phyloP scores from a whole-genome alignment of 2,888 invertebrate genomes.

The Latheticus oryzae region DNA sequence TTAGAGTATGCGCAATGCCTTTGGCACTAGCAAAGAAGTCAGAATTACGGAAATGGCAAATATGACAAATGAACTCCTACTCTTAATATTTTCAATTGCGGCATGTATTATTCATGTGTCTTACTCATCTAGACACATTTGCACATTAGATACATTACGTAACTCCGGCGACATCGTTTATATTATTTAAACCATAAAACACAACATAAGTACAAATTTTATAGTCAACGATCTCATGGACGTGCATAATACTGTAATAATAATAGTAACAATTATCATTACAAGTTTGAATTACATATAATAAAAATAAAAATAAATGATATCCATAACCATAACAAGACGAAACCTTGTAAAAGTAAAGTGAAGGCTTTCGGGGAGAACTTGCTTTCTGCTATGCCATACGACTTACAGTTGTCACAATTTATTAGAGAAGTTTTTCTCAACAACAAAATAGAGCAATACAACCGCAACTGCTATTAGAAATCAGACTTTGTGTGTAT shows the following conservation, averaged over 20 bases:
- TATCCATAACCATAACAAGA: conserved; percentile 62
- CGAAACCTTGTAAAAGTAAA: conserved; percentile 52
- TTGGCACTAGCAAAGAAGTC: conserved; percentile 49
- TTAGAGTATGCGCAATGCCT: conserved; percentile 29
- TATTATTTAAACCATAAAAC: conserved; percentile 48
- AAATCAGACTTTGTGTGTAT: conserved; percentile 17
- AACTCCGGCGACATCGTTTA: conserved; percentile 39
- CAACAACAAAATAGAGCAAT: conserved; percentile 13
- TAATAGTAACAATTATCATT: conserved; percentile 62
- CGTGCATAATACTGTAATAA: conserved; percentile 47
- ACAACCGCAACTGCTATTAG: conserved; percentile 4
- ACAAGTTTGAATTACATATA: conserved; percentile 64
- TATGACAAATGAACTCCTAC: conserved; percentile 55
- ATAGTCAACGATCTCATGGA: conserved; percentile 52
- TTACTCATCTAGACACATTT: conserved; percentile 50
- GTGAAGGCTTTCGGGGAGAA: conserved; percentile 20
- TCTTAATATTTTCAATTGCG: conserved; percentile 56
- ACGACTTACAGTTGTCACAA: conserved; percentile 34
- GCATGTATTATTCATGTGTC: conserved; percentile 54
- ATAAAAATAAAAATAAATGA: conserved; percentile 64
- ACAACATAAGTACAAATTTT: conserved; percentile 49
- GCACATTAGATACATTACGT: conserved; percentile 51
- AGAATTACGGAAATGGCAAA: conserved; percentile 54
- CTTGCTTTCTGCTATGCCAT: neutral
- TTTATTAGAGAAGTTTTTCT: conserved; percentile 40